These are phyloP conservation scores for Phoxinus dragarum DNA, from an alignment of 2,797 vertebrate species.

Conservation along the genomic window DNA sequence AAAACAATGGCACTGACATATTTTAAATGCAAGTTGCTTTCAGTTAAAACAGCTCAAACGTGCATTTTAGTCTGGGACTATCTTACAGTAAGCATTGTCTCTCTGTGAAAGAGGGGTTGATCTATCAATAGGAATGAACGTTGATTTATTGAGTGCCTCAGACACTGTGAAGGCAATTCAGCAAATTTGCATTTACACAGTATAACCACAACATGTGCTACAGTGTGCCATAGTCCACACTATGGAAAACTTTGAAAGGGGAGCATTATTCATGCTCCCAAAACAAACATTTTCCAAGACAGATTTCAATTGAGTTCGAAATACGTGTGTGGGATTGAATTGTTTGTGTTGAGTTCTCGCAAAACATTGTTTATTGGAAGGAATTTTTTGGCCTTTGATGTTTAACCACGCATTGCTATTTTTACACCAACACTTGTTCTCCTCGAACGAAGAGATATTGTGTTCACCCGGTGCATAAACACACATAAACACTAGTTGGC, in stretches of 20 bases:
- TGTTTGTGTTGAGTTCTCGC: slow-evolving; percentile 28
- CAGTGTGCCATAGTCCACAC: not conserved
- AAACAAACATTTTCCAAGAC: slow-evolving; percentile 21
- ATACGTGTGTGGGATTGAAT: slow-evolving; percentile 12
- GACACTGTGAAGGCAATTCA: not conserved
- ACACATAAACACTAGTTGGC: slow-evolving; percentile 75
- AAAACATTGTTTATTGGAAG: slow-evolving; percentile 67
- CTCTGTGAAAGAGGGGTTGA: not conserved
- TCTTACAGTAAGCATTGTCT: no score
- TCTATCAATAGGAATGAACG: not conserved
- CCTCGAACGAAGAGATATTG: slow-evolving; percentile 71
- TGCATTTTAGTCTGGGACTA: no score
- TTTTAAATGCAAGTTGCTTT: no score
- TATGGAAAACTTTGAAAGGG: not conserved
- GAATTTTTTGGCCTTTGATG: slow-evolving; percentile 77
- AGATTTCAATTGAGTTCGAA: not conserved
- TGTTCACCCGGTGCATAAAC: slow-evolving; percentile 73
- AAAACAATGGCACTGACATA: no score
- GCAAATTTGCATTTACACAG: not conserved
- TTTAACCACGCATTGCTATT: slow-evolving; percentile 75
- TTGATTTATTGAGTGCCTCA: not conserved
- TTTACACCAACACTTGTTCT: slow-evolving; percentile 79
- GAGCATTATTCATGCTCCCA: not conserved
- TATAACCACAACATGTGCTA: not conserved
- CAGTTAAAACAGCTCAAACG: no score